Base-by-base conservation (phyloP, 2,113 vertebrate genomes). In the Dipodomys spectabilis region DNA sequence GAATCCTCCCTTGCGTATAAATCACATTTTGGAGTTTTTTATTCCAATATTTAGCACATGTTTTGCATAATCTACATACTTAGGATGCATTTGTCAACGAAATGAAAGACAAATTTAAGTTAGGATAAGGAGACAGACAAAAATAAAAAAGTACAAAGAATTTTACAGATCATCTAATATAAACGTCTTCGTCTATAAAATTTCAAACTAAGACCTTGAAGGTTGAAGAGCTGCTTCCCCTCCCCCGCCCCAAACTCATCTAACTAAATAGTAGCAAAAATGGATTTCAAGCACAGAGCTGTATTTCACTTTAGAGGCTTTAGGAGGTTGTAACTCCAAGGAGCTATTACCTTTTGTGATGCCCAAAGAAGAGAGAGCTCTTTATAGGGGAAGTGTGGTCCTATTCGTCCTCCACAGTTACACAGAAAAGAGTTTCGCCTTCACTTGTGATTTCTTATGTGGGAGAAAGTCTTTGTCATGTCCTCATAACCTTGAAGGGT, bases 161-260 rank as follows among this genome's bases (percentile, higher is more conserved):
- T 18, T 12, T 87, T 72, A 68, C 8, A 75, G 57, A 86, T 91
- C 0, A 78, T 28, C 32, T 67, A 73, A 53, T 27, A 35, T 22
- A 89, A 80, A 83, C 7, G 35, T 84, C 32, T 81, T 69, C 64
- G 27, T 74, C 82, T 45, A 69, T 74, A 91, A 30, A 91, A 53
- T 75, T 86, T 3, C 12, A 87, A 78, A 82, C 49, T 62, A 12
- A 77, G 15, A 8, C 10, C 4, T 49, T 30, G 6, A 53, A 32
- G 62, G 2, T 49, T 81, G 30, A 67, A 72, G 32, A 45, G 11
- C 11, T 68, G 1, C 12, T 22, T 12, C 20, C 13, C 19, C 3
- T 2, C 1, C 57, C 69, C 28, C 12, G 0, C 12, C 22, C 12
- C 22, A 32, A 69, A 20, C 4, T 80, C 10, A 72, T 44, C 19